Base-by-base conservation (phyloP, 2,888 invertebrate species). In the Mycogona germanica region DNA sequence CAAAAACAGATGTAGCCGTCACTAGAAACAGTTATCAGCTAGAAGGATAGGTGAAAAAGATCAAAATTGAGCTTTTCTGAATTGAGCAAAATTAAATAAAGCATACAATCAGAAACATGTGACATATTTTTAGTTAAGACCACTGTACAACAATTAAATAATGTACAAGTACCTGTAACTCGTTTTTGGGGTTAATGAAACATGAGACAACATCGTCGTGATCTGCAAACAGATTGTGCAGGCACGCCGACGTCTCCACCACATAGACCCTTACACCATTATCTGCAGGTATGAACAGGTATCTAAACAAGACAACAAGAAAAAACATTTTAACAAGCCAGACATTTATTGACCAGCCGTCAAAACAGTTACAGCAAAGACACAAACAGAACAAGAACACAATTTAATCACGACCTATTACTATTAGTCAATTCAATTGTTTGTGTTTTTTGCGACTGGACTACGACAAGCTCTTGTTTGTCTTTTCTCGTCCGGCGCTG, bases 191-290 rank as follows among this genome's bases (percentile, higher is more conserved):
- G 35, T 52, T 52, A 23, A 45, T 9, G 45, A 52, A 52, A 2
- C 30, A 19, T 21, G 52, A 75, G 30, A 77, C 71, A n/a, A 77
- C 71, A 59, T 69, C 65, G 5, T 72, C 65, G 19, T 66, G 68
- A 21, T 77, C 72, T 25, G 77, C 77, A 57, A 73, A 73, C 49
- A 79, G 75, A 60, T 77, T 75, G 51, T 73, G 70, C 1, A 79
- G 70, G 58, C 76, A 72, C 62, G 81, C 79, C 0, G 80, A 81
- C 2, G 83, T 83, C 62, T 72, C 71, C 0, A 77, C 74, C 61
- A 77, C 81, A 63, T 78, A 83, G 1, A 79, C 76, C 60, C 78
- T 74, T 6, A 85, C 71, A 3, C 71, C 65, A 58, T 76, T 73
- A 40, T 76, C 77, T 67, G 76, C 76, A 2, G 78, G 72, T 45